phyloP scores from a whole-genome alignment of 2,113 vertebrate genomes.

The Tamias sibiricus region DNA sequence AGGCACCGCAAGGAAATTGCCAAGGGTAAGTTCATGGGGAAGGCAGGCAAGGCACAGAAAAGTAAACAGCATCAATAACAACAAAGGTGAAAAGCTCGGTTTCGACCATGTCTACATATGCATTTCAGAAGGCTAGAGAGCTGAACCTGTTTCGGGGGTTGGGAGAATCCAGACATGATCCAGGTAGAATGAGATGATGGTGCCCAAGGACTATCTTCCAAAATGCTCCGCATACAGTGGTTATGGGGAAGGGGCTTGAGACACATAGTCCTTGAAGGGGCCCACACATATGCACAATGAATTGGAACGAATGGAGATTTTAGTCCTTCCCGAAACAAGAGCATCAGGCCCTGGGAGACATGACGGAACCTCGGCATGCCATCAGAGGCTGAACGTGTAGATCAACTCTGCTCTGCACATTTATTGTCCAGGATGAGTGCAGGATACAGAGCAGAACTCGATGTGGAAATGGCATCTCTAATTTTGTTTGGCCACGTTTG shows the following conservation, averaged over 20 bases:
- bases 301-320: background rate
- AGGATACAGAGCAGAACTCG: slow-evolving; percentile 16
- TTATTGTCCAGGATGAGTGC: background rate
- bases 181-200: background rate
- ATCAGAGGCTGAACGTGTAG: background rate
- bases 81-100: background rate
- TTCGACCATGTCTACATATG: background rate
- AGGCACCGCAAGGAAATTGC: background rate
- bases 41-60: background rate
- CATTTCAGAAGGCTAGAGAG: background rate
- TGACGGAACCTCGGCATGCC: background rate
- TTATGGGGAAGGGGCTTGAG: background rate
- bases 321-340: background rate
- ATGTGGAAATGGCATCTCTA: slow-evolving; percentile 33
- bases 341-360: background rate
- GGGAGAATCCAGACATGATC: background rate
- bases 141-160: background rate
- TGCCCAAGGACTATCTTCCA: background rate
- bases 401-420: background rate
- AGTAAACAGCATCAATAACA: background rate
- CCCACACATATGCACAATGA: too few species aligned
- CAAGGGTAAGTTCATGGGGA: background rate
- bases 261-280: fast-evolving
- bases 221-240: background rate
- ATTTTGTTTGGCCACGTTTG: slow-evolving; percentile 63